Evolutionary conservation across 1,140 invertebrate species (phyloP), one percentile per base, ranked within the genome.

Genomic region (Aricia agestis): DNA sequence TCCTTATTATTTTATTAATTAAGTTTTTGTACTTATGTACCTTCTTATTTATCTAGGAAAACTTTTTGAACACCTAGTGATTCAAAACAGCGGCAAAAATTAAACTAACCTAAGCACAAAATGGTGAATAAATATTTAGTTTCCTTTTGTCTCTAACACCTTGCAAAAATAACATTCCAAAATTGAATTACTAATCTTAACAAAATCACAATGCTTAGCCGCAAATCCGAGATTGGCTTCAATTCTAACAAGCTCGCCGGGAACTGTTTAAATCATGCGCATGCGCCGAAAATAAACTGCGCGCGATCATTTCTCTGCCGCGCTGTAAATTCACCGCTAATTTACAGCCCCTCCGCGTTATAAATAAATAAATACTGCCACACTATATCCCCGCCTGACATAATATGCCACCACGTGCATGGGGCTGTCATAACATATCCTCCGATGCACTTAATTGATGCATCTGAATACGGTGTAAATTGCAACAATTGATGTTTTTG

Each of bases 311-410:
- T 87, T 80, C 86, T 83, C 80, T 80, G 82, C 76, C 73, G 75
- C 82, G 80, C 78, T 82, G 85, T 89, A 89, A 87, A 89, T 89
- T 87, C 81, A 83, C 78, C 80, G 84, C 85, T 89, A 91, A 91
- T 89, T 89, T 89, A 89, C 89, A 81, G 82, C 87, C 84, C 86
- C 83, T 83, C 80, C 82, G 79, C 83, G 80, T 85, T 90, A 90
- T 91, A 90, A 90, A 89, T 89, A 91, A 90, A 89, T 90, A 91
- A 87, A 91, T 89, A 87, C 78, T 19, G 72, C 72, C 73, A 82
- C 59, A 52, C 78, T 83, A 80, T 78, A 86, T 86, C 79, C 84
- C 79, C 73, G 73, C 71, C 80, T 85, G 85, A 87, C 86, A 89
- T 52, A 82, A 83, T 85, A 80, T 87, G 84, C 84, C 85, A 86